Evolutionary conservation across 2,113 vertebrate genomes (phyloP), one percentile per base, ranked within the genome.

Genomic region (Barbus barbus): DNA sequence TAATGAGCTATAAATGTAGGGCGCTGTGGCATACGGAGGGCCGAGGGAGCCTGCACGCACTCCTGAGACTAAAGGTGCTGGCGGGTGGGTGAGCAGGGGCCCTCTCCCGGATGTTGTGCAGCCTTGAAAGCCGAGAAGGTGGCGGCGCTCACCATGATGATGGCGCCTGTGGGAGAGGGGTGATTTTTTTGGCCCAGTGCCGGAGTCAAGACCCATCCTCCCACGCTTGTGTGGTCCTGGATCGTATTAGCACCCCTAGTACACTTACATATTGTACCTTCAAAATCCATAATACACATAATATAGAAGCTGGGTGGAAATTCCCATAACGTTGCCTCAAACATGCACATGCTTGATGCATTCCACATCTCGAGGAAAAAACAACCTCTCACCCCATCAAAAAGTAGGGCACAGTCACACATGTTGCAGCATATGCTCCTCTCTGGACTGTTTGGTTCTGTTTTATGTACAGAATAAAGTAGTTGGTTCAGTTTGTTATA

Each of bases 1-100:
- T 94, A 94, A 95, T 91, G 89, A 93, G 91, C 91, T 90, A 91
- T 91, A 94, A 93, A 94, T 88, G 60, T 63, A 9, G 16, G 41
- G 6, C 58, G 65, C 24, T 65, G 44, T 56, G 58, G 26, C 87
- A 24, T 85, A 90, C 81, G 77, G 89, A 88, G 90, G 85, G 88
- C 82, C 5, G 24, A 14, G 83, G 61, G 87, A 78, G 63, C 80
- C 26, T 0, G 22, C 80, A 82, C 44, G 31, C 46, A 56, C 80
- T 46, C 46, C 80, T 11, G 65, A 82, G 46, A 51, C 44, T 69
- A 82, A 82, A 82, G 48, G 80, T 53, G 44, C 65, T 56, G 65
- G 61, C 33, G 82, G 77, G 75, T 65, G 56, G 56, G 73, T 61
- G 53, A 51, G 41, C 36, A 9, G 81, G n/a, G 65, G 76, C 71